phyloP scores from a whole-genome alignment of 2,797 vertebrate species.

The Sardinella longiceps region DNA sequence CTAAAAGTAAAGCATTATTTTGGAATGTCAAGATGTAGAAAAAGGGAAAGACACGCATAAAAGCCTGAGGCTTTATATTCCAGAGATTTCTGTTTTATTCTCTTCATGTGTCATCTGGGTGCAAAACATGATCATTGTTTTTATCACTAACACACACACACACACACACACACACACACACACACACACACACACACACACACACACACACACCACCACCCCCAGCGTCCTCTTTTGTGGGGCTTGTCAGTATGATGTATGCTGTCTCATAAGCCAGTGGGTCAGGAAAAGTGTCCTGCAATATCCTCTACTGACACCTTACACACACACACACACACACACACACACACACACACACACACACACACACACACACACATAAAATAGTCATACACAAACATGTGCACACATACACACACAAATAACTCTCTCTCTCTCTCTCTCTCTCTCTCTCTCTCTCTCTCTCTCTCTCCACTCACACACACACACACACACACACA shows the following conservation, averaged over 20 bases:
- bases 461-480: slow-evolving; percentile 20
- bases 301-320: slow-evolving; percentile 35
- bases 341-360: too few species aligned
- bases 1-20: not conserved
- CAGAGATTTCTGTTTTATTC: not conserved
- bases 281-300: slow-evolving; percentile 38
- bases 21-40: not conserved
- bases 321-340: not conserved
- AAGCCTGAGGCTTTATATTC: not conserved
- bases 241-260: slow-evolving; percentile 40
- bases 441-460: too few species aligned
- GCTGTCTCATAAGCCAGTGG: slow-evolving; percentile 53
- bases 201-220: too few species aligned
- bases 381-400: too few species aligned
- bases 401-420: not conserved
- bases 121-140: not conserved
- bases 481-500: not conserved
- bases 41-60: not conserved
- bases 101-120: not conserved
- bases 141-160: not conserved
- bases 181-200: too few species aligned
- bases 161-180: too few species aligned
- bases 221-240: too few species aligned
- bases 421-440: too few species aligned
- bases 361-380: slow-evolving; percentile 7